These are phyloP conservation scores for Ochotona princeps DNA, from an alignment of 2,113 vertebrate species.

Conservation along the genomic window DNA sequence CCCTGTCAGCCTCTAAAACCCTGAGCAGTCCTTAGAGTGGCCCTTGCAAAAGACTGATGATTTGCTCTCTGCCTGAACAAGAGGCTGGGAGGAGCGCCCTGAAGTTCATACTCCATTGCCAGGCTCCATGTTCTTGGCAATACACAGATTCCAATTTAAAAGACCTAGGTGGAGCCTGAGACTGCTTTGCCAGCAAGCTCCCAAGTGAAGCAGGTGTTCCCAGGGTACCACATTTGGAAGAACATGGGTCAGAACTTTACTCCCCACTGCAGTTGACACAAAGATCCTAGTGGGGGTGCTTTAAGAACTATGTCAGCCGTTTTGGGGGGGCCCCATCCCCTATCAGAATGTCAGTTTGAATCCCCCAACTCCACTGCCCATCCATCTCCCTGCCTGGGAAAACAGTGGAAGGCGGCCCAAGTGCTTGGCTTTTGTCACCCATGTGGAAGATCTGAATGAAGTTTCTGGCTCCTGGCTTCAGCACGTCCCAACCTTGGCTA, in stretches of 20 bases:
- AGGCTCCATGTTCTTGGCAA: constrained; percentile 27
- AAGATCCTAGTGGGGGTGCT: too few relatives aligned
- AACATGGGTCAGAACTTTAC: not conserved
- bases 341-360: too few relatives aligned
- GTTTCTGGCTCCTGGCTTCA: too few relatives aligned
- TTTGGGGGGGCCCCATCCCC: too few relatives aligned
- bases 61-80: not conserved
- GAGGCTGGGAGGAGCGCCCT: not conserved
- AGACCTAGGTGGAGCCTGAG: not conserved
- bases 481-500: too few relatives aligned
- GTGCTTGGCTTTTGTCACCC: too few relatives aligned
- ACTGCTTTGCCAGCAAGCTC: constrained; percentile 25
- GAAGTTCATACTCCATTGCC: not conserved
- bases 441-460: too few relatives aligned
- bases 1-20: not conserved
- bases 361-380: too few relatives aligned
- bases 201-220: not conserved
- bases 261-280: not conserved
- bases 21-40: not conserved
- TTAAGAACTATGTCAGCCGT: too few relatives aligned
- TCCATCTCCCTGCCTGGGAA: too few relatives aligned
- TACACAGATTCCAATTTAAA: constrained; percentile 14
- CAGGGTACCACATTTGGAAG: not conserved
- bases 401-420: too few relatives aligned
- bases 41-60: not conserved